Evolutionary conservation across 2,113 vertebrate genomes (phyloP), one percentile per base, ranked within the genome.

Genomic region (Nansenia antarctica): DNA sequence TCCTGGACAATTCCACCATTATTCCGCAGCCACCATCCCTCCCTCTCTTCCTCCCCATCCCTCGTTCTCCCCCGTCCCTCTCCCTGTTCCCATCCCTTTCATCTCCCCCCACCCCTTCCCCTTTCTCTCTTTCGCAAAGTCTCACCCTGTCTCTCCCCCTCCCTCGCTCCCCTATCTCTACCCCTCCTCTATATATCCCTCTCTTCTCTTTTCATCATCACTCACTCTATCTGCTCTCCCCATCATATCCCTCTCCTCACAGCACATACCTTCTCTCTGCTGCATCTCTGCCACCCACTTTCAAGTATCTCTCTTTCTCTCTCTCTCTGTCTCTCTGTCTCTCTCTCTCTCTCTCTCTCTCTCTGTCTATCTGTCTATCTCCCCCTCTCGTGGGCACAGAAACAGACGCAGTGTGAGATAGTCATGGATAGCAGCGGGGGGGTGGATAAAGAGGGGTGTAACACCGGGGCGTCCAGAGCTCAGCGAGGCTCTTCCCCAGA

Each of bases 371-470:
- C 11, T 37, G 35, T 37, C 11, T 37, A 52, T 31, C 27, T 18
- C 27, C 27, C 54, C 30, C 29, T 58, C 26, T 31, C 15, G 54
- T 31, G 27, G 27, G 29, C 9, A 24, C 54, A 24, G 5, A 30
- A 57, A 57, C 54, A 57, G 54, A 58, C 29, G 11, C 54, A 60
- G 31, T 7, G 30, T 32, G 31, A 60, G 58, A 60, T 60, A 60
- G 58, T 35, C 58, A 34, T 31, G 14, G 31, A 60, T 60, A 60
- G 5, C n/a, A 20, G 31, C 58, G 3, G 30, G 58, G 22, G 57
- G n/a, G n/a, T n/a, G 49, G 31, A 60, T 60, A 60, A 60, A 60
- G 31, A 60, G 31, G 7, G 5, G n/a, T 18, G 18, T 34, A 60
- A 35, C n/a, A 35, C 9, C 8, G 18, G n/a, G 31, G 58, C 9